Base-by-base conservation (phyloP, 1,140 invertebrate genomes). In the Mercenaria mercenaria region DNA sequence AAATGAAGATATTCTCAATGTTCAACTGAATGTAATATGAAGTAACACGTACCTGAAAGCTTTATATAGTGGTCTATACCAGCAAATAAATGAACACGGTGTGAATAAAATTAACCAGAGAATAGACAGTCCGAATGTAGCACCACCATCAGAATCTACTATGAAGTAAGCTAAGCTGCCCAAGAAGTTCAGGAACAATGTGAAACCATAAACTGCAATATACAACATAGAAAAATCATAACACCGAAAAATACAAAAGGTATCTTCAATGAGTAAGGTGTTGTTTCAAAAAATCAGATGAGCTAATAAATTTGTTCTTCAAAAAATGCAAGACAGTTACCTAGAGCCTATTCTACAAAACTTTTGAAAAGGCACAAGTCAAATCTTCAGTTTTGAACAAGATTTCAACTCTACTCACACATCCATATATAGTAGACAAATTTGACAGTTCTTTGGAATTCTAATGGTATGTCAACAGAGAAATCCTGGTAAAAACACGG, bases 401-500 rank as follows among this genome's bases (percentile, higher is more conserved):
- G 43, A 6, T 15, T 23, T 59, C 23, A 2, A 29, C 0, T 77
- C 47, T 89, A 98, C 98, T 97, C 97, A 99, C 99, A 99, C 96
- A 99, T 98, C 99, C 99, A 99, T 72, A 99, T 96, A 95, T 99
- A 99, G 96, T 99, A 99, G 67, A 99, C 96, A 94, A 98, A 97
- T 92, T 98, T 97, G 50, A 99, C 99, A 91, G 99, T 97, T 95
- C 98, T 98, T 96, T 99, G 99, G 96, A 99, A 99, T 95, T 99
- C 98, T 74, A 98, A 96, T 29, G 99, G 99, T 96, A 99, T 99
- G 96, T 99, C 99, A n/a, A 99, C 98, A 96, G 99, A 98, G 91
- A 99, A 99, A 96, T 99, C 99, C 97, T 99, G 99, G 96, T 99
- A 99, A 96, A 99, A 99, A 96, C 99, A 99, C 0, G 99, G 99